A percentile compares a stretch with the other conserved stretches of the same genome.
Conservation (phyloP, 2,888 invertebrate species). For the Gymnocheta viridis region DNA sequence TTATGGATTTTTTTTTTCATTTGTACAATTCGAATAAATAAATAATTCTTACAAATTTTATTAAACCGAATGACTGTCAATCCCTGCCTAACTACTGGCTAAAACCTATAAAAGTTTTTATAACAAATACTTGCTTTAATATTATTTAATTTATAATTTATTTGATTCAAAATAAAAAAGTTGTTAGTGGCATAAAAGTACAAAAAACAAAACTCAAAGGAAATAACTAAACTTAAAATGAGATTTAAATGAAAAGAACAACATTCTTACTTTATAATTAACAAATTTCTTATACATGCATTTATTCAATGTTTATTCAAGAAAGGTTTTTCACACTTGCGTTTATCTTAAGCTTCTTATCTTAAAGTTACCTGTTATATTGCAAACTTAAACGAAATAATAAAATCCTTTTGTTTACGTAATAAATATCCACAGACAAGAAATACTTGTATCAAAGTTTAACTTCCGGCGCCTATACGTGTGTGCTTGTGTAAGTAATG, state of each 20-base stretch:
- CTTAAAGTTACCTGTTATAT: background rate
- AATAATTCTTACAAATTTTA: background rate
- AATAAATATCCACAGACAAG: background rate
- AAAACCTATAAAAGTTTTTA: background rate
- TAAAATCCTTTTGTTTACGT: background rate
- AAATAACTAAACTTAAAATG: background rate
- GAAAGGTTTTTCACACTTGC: background rate
- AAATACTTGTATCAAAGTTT: background rate
- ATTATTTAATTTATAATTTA: background rate
- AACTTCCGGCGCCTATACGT: background rate
- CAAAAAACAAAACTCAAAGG: background rate
- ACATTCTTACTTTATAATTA: background rate
- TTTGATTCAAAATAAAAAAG: background rate
- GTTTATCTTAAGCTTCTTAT: background rate
- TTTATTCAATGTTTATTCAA: background rate
- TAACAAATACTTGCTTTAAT: background rate
- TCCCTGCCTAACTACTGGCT: background rate
- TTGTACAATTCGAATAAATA: background rate
- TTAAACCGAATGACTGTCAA: background rate
- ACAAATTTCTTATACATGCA: background rate
- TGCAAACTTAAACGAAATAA: background rate
- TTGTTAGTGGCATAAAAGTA: background rate
- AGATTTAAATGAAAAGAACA: background rate
- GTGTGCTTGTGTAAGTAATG: background rate
- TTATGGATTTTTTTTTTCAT: background rate